These are phyloP conservation scores for Habroteleia sp. DNA, from an alignment of 2,888 invertebrate genomes.

Conservation along the genomic window DNA sequence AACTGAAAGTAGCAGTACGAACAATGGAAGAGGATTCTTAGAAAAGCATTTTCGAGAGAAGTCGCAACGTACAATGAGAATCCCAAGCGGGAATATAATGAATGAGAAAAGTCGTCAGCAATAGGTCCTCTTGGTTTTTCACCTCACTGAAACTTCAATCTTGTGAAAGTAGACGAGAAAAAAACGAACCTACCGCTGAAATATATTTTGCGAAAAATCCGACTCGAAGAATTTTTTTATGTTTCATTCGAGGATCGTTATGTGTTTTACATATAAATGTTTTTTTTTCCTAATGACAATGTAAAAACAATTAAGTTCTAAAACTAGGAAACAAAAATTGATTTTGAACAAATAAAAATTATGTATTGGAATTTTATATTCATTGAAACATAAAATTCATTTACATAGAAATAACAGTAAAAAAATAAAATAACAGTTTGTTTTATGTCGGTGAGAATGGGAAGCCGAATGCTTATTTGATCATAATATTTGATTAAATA, in stretches of 20 bases:
- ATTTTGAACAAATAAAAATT: no score
- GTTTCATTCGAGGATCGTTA: no score
- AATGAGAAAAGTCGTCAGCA: slow-evolving; percentile 31
- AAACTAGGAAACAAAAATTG: no score
- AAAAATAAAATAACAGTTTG: no score
- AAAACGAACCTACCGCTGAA: neutral
- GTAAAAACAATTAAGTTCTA: no score
- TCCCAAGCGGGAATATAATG: slow-evolving; percentile 41
- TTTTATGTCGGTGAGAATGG: no score
- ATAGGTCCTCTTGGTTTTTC: slow-evolving; percentile 47
- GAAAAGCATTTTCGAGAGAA: slow-evolving; percentile 18
- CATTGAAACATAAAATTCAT: no score
- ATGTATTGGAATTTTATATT: no score
- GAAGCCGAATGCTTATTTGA: slow-evolving; percentile 14
- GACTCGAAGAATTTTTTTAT: no score
- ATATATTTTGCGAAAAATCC: neutral
- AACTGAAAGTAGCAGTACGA: slow-evolving; percentile 13
- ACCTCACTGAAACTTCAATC: slow-evolving; percentile 45
- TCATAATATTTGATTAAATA: slow-evolving; percentile 38
- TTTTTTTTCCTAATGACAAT: no score
- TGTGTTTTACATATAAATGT: no score
- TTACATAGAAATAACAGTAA: no score
- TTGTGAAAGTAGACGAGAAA: slow-evolving; percentile 33
- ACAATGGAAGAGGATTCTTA: slow-evolving; percentile 47
- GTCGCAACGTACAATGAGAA: slow-evolving; percentile 38